phyloP scores from a whole-genome alignment of 2,113 vertebrate species.

The Struthidea cinerea region DNA sequence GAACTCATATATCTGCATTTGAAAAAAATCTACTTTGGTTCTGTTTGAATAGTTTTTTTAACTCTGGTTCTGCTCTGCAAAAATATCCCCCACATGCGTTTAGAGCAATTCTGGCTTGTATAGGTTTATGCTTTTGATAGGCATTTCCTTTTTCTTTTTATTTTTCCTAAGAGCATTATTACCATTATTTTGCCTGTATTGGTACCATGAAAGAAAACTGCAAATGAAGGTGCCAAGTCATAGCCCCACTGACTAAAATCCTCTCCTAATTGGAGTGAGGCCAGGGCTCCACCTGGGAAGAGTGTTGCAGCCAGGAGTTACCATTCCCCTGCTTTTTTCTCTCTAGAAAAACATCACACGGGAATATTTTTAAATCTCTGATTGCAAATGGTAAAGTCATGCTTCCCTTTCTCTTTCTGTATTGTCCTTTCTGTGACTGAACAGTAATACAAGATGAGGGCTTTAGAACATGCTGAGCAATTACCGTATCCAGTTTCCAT shows the following conservation, averaged over 20 bases:
- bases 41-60: background rate
- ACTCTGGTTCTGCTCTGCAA: background rate
- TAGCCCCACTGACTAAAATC: background rate
- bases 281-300: background rate
- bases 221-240: background rate
- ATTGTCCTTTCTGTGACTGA: background rate
- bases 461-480: background rate
- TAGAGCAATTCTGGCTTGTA: background rate
- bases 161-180: background rate
- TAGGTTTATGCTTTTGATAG: background rate
- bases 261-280: background rate
- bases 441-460: background rate
- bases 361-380: background rate
- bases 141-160: background rate
- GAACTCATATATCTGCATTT: background rate
- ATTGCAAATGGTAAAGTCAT: background rate
- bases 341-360: background rate
- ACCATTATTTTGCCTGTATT: background rate
- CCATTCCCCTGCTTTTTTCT: background rate
- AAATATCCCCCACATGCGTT: background rate
- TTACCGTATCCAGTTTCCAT: background rate
- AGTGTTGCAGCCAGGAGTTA: background rate
- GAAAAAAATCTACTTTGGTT: background rate
- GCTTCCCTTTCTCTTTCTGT: background rate
- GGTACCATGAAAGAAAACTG: background rate